phyloP scores from a whole-genome alignment of 2,113 vertebrate genomes.

The Lophochroa leadbeateri region DNA sequence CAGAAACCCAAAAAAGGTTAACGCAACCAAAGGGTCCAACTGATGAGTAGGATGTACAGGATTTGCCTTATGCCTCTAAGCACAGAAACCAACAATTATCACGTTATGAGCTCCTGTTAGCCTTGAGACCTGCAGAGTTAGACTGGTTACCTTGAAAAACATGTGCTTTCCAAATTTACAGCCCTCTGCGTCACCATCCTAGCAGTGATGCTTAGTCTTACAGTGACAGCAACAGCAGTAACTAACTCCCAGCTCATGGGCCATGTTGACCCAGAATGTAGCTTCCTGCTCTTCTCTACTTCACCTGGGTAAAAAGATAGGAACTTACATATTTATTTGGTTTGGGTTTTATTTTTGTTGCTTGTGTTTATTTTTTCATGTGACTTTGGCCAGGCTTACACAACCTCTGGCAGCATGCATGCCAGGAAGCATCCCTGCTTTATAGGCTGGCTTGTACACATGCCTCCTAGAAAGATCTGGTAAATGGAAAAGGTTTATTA shows the following conservation, averaged over 20 bases:
- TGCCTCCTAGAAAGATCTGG: background rate
- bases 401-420: background rate
- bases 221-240: background rate
- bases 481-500: background rate
- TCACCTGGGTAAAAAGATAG: background rate
- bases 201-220: background rate
- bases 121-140: background rate
- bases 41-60: background rate
- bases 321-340: background rate
- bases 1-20: background rate
- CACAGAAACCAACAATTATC: fast-evolving
- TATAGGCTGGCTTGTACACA: background rate
- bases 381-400: background rate
- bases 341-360: background rate
- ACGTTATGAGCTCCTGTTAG: background rate
- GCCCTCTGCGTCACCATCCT: background rate
- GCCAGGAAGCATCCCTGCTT: background rate
- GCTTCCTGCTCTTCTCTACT: background rate
- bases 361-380: background rate
- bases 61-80: background rate
- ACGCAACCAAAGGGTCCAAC: background rate
- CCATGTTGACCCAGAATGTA: background rate
- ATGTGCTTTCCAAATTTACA: background rate
- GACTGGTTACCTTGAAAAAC: background rate
- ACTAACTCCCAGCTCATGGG: background rate